Percentiles rank a stretch among this genome's conserved stretches.
phyloP scores from a whole-genome alignment of 2,797 vertebrate species.

The Natrix natrix region DNA sequence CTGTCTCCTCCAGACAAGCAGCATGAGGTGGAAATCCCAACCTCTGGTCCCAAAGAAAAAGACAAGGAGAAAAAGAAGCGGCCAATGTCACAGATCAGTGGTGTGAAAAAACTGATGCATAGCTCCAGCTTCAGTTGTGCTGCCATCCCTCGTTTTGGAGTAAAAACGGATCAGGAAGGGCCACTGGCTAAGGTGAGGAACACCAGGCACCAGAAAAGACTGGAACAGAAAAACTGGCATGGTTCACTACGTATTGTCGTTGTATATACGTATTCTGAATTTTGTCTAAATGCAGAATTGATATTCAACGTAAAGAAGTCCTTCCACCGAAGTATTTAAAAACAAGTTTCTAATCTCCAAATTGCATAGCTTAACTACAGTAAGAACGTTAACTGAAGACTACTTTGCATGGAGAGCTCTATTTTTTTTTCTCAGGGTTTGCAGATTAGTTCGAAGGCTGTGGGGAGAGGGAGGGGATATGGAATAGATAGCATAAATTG shows the following conservation, averaged over 20 bases:
- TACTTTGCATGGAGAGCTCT: no score
- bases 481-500: background rate
- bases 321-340: background rate
- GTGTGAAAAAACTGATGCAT: conserved; percentile 76
- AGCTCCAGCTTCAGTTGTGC: conserved; percentile 71
- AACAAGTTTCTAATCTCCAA: background rate
- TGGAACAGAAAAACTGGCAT: background rate
- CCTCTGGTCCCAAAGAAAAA: conserved; percentile 70
- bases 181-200: conserved; percentile 81
- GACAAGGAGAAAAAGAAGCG: conserved; percentile 82
- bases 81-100: conserved; percentile 88
- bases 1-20: conserved; percentile 79
- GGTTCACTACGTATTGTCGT: background rate
- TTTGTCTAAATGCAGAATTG: background rate
- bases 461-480: background rate
- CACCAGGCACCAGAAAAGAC: background rate
- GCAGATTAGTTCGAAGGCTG: background rate
- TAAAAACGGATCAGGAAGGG: conserved; percentile 81
- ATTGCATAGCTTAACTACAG: background rate
- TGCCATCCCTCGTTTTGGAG: conserved; percentile 85
- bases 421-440: background rate
- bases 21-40: conserved; percentile 86
- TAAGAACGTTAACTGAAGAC: background rate
- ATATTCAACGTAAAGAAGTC: background rate
- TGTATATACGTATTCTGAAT: background rate